These are phyloP conservation scores for Circaetus cinerascens DNA, from an alignment of 2,113 vertebrate species.

Conservation along the genomic window DNA sequence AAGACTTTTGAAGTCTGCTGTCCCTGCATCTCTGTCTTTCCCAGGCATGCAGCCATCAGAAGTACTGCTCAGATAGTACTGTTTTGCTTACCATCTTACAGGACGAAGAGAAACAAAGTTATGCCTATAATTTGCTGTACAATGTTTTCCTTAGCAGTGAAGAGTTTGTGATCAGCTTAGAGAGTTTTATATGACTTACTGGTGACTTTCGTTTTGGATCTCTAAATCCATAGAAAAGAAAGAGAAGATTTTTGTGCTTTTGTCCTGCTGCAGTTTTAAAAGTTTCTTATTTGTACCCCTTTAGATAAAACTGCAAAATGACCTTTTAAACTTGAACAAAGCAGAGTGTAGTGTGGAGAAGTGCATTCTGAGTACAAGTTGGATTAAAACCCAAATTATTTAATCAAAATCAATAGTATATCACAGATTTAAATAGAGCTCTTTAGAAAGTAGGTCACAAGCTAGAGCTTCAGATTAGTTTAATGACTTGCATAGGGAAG, in stretches of 20 bases:
- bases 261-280: not conserved
- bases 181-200: not conserved
- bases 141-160: not conserved
- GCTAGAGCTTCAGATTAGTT: not conserved
- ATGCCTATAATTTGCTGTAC: not conserved
- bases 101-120: not conserved
- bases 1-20: not conserved
- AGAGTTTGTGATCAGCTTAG: not conserved
- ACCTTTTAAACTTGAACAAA: not conserved
- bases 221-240: not conserved
- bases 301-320: not conserved
- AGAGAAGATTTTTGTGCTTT: not conserved
- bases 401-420: not conserved
- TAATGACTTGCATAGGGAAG: not conserved
- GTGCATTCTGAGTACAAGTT: not conserved
- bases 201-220: not conserved
- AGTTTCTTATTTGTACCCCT: not conserved
- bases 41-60: not conserved
- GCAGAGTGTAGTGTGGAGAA: not conserved
- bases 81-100: not conserved
- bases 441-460: not conserved
- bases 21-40: not conserved
- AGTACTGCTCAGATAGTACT: not conserved
- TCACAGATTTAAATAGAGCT: not conserved
- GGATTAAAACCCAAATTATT: not conserved